phyloP scores from a whole-genome alignment of 92 coral and sea anemone genomes.

The Epizoanthus stellaris region DNA sequence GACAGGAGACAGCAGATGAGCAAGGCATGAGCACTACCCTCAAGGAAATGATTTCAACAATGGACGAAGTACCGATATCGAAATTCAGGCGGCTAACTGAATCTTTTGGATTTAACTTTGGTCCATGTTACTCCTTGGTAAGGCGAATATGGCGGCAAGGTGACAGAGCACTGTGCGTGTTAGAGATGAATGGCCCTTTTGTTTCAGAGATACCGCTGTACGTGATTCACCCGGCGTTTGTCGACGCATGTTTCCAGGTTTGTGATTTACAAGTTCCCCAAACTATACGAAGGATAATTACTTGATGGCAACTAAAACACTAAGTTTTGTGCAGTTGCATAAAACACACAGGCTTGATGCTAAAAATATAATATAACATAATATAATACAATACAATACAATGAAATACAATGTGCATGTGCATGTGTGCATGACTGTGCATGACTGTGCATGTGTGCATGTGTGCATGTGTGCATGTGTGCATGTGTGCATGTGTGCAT shows the following conservation, averaged over 20 bases:
- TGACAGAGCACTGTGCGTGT: conserved; percentile 67
- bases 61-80: conserved; percentile 65
- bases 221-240: conserved; percentile 84
- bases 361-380: too few relatives aligned
- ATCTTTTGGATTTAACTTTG: conserved; percentile 74
- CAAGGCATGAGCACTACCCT: conserved; percentile 17
- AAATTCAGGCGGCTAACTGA: conserved; percentile 61
- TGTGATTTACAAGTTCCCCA: conserved; percentile 50
- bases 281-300: too few relatives aligned
- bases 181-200: conserved; percentile 54
- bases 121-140: conserved; percentile 78
- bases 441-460: too few relatives aligned
- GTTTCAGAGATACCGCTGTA: conserved; percentile 58
- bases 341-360: too few relatives aligned
- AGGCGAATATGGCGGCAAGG: conserved; percentile 71
- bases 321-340: too few relatives aligned
- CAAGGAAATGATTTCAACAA: conserved; percentile 46
- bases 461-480: too few relatives aligned
- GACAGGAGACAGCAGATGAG: not conserved
- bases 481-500: too few relatives aligned
- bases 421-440: too few relatives aligned
- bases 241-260: conserved; percentile 92
- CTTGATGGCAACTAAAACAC: too few relatives aligned
- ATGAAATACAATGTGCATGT: too few relatives aligned
- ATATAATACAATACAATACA: too few relatives aligned